phyloP scores from a whole-genome alignment of 2,797 vertebrate genomes.

The Diplodus sargus region DNA sequence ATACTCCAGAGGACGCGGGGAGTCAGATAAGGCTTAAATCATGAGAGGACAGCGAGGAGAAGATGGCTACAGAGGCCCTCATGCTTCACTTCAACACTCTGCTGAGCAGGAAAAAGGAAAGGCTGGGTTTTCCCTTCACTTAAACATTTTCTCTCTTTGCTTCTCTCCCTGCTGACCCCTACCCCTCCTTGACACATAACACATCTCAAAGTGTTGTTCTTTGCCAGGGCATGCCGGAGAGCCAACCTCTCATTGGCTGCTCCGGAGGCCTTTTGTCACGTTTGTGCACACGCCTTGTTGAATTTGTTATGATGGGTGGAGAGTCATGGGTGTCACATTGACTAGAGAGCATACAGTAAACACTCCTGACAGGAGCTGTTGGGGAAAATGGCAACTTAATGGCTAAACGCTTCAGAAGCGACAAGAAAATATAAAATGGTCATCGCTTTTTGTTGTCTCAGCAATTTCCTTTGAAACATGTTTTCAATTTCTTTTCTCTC shows the following conservation, averaged over 20 bases:
- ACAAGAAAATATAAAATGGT: constrained; percentile 39
- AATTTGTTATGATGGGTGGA: constrained; percentile 62
- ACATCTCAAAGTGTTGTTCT: constrained; percentile 14
- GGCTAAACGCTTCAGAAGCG: constrained; percentile 37
- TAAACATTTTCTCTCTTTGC: constrained; percentile 3
- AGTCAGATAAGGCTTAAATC: constrained; percentile 71
- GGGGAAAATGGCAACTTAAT: constrained; percentile 45
- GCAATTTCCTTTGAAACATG: constrained; percentile 44
- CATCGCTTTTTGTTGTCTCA: constrained; percentile 35
- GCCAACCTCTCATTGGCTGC: constrained; percentile 37
- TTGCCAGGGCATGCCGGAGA: constrained; percentile 10
- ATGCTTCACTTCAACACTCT: constrained; percentile 34
- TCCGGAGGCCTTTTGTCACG: constrained; percentile 52
- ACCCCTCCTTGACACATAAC: neutral
- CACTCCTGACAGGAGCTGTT: constrained; percentile 65
- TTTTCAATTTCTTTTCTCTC: constrained; percentile 18
- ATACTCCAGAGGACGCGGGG: constrained; percentile 67
- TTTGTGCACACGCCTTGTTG: constrained; percentile 61
- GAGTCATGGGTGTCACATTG: constrained; percentile 56
- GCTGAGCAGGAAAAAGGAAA: constrained; percentile 37
- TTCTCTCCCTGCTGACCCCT: neutral
- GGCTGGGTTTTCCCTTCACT: constrained; percentile 11
- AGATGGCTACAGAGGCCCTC: constrained; percentile 28
- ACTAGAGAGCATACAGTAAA: constrained; percentile 62
- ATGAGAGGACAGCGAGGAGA: constrained; percentile 49